Conservation (phyloP, 2,113 vertebrate species). For the Eudyptes chrysolophus region DNA sequence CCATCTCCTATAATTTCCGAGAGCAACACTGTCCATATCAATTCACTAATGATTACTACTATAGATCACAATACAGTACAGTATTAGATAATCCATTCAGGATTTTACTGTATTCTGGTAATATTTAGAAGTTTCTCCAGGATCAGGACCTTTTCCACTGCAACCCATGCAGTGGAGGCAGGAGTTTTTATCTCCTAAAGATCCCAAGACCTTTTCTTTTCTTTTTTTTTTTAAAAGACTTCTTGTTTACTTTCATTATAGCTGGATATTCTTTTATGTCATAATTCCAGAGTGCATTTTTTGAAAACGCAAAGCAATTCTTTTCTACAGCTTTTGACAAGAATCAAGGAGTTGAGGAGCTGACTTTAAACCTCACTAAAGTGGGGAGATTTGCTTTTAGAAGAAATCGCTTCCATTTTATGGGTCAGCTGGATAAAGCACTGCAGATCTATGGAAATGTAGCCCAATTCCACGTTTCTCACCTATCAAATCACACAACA, state of each 20-base stretch:
- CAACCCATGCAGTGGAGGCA: rapidly evolving
- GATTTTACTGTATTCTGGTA: not conserved
- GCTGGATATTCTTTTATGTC: not conserved
- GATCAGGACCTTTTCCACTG: not conserved
- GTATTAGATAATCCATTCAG: not conserved
- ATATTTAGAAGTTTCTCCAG: not conserved
- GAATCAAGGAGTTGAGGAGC: not conserved
- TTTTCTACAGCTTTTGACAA: not conserved
- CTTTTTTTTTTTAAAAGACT: no score
- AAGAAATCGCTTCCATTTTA: not conserved
- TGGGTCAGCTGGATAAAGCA: not conserved
- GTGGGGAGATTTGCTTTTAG: not conserved
- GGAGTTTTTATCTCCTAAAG: not conserved
- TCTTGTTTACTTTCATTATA: not conserved
- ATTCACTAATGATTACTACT: not conserved
- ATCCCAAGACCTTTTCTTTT: not conserved
- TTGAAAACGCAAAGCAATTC: not conserved
- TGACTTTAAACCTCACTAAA: not conserved
- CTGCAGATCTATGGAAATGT: not conserved
- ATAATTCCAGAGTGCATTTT: not conserved
- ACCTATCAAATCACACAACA: not conserved
- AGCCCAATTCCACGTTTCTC: not conserved
- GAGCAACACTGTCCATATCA: not conserved
- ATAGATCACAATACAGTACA: not conserved
- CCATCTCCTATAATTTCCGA: not conserved